Evolutionary conservation across 2,113 vertebrate species (phyloP).

Genomic region (Caloenas nicobarica): DNA sequence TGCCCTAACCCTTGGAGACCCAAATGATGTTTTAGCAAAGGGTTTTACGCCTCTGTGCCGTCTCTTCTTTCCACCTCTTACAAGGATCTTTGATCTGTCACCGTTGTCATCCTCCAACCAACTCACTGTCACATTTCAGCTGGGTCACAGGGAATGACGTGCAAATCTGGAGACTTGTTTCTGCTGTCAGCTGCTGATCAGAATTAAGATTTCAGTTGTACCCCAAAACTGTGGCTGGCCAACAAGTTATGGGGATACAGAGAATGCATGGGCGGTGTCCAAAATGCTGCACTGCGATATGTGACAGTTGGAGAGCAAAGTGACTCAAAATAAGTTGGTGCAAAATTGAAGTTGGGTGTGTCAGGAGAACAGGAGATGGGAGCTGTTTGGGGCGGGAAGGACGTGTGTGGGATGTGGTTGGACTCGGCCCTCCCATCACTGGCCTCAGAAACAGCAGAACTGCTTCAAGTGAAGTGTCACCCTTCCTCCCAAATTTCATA

Average conservation of each 20-base stretch:
- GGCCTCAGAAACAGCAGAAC: neutral
- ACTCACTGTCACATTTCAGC: rapidly evolving
- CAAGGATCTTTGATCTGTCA: neutral
- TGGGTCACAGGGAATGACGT: neutral
- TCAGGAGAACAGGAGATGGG: neutral
- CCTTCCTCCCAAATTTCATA: neutral
- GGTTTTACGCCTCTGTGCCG: neutral
- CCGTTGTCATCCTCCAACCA: rapidly evolving
- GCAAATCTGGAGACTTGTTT: neutral
- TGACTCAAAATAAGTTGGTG: neutral
- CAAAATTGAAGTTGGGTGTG: neutral
- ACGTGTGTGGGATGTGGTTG: rapidly evolving
- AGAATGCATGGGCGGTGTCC: rapidly evolving
- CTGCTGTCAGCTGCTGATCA: neutral
- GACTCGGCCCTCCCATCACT: neutral
- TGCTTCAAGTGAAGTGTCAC: neutral
- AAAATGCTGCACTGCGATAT: neutral
- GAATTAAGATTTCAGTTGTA: neutral
- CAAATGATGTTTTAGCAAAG: neutral
- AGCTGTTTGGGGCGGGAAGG: neutral
- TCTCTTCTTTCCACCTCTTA: neutral
- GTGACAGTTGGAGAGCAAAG: neutral
- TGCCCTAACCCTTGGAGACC: neutral
- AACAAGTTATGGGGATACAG: neutral
- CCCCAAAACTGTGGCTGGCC: neutral